phyloP scores from a whole-genome alignment of 2,888 invertebrate genomes.

The Philopedon plagiatum region DNA sequence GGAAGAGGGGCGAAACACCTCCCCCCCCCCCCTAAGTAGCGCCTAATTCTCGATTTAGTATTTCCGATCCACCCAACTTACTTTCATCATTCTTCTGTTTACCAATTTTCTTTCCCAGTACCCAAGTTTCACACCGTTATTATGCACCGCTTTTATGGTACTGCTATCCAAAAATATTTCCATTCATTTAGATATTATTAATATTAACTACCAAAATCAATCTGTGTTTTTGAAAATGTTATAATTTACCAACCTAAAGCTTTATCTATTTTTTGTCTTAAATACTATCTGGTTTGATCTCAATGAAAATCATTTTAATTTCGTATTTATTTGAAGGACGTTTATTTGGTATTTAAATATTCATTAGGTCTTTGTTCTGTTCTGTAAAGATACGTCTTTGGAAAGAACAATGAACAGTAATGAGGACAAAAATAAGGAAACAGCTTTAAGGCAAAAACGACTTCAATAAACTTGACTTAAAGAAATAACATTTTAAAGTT shows the following conservation, averaged over 20 bases:
- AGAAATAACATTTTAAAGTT: neutral
- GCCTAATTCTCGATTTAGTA: no score
- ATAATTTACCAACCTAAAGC: neutral
- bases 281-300: neutral
- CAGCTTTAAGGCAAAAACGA: neutral
- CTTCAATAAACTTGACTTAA: neutral
- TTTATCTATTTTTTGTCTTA: neutral
- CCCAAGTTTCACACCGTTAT: no score
- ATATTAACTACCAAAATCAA: no score
- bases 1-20: no score
- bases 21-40: no score
- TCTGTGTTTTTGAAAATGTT: neutral
- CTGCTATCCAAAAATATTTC: no score
- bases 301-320: neutral
- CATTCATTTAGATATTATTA: no score
- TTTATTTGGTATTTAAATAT: slow-evolving; percentile 6
- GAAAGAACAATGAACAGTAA: neutral
- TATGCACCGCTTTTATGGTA: no score
- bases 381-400: neutral
- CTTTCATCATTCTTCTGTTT: no score
- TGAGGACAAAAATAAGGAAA: neutral
- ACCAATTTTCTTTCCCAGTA: no score
- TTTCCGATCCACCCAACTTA: no score
- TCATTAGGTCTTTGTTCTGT: neutral
- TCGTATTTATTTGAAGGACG: neutral